These are phyloP conservation scores for Drosophila histrio DNA, from an alignment of 2,888 invertebrate species.

Conservation along the genomic window DNA sequence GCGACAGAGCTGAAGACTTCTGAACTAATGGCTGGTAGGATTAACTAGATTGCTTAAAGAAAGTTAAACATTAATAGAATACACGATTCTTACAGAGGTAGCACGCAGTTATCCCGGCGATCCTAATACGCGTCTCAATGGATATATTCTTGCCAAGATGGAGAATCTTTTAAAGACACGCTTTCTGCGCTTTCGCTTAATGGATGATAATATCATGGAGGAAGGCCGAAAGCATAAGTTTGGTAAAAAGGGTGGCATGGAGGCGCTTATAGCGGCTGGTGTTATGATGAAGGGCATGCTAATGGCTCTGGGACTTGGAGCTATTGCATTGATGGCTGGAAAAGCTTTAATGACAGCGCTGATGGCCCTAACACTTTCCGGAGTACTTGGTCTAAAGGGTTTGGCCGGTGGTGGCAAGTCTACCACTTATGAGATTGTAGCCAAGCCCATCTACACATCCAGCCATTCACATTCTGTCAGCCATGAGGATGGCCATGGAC, in stretches of 20 bases:
- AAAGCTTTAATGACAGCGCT: conserved; percentile 93
- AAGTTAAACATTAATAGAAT: background rate
- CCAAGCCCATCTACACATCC: conserved; percentile 91
- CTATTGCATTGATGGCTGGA: conserved; percentile 91
- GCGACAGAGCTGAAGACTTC: conserved; percentile 86
- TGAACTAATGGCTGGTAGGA: conserved; percentile 88
- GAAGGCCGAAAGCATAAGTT: conserved; percentile 86
- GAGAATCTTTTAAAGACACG: conserved; percentile 90
- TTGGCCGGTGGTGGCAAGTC: conserved; percentile 88
- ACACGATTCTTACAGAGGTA: conserved; percentile 84
- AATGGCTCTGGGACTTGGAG: conserved; percentile 90
- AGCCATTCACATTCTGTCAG: conserved; percentile 87
- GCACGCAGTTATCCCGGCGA: conserved; percentile 91
- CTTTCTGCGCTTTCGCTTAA: conserved; percentile 89
- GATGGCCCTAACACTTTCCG: conserved; percentile 91
- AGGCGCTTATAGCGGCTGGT: conserved; percentile 86
- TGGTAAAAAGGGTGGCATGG: conserved; percentile 85
- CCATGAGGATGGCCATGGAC: conserved; percentile 86
- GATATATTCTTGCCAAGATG: conserved; percentile 89
- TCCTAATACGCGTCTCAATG: conserved; percentile 90
- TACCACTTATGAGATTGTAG: conserved; percentile 93
- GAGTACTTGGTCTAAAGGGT: conserved; percentile 90
- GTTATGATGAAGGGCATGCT: conserved; percentile 89
- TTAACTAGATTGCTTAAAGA: background rate
- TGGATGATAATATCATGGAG: conserved; percentile 87